A percentile compares a stretch with the other conserved stretches of the same genome.
Evolutionary conservation across 2,888 invertebrate species (phyloP).

Genomic region (Pammene aurita): DNA sequence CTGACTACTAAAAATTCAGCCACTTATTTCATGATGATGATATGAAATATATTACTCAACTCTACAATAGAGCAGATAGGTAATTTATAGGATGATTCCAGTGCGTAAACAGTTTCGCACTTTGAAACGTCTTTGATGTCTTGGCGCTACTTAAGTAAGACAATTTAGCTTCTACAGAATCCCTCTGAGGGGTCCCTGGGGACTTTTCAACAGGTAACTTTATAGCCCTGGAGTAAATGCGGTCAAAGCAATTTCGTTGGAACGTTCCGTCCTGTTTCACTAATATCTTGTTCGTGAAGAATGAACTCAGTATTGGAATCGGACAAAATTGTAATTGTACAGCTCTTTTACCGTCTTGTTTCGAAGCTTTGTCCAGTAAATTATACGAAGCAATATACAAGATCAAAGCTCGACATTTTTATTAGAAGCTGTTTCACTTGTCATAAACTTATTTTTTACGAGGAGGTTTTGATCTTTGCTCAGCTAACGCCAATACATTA

Average conservation of each 20-base stretch:
- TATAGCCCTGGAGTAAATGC: conserved; percentile 69
- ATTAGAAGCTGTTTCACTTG: conserved; percentile 27
- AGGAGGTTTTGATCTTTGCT: conserved; percentile 6
- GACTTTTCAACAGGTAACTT: conserved; percentile 74
- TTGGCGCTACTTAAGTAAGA: conserved; percentile 62
- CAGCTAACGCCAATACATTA: conserved; percentile 17
- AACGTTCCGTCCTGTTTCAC: conserved; percentile 58
- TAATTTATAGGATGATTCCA: conserved; percentile 32
- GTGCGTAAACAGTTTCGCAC: conserved; percentile 37
- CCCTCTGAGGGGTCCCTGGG: conserved; percentile 64
- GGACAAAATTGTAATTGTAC: conserved; percentile 18
- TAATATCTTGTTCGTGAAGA: conserved; percentile 59
- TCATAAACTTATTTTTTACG: conserved; percentile 22
- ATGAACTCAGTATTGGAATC: conserved; percentile 48
- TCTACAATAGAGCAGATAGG: background rate
- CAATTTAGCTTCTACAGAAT: conserved; percentile 67
- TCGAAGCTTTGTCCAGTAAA: conserved; percentile 1
- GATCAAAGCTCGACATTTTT: conserved; percentile 35
- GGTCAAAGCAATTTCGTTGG: conserved; percentile 69
- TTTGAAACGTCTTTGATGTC: conserved; percentile 59
- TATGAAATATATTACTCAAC: conserved; percentile 37
- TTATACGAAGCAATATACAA: conserved; percentile 26
- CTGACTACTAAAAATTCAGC: no score
- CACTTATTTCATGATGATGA: background rate
- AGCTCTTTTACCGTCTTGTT: background rate